Percentiles rank a stretch among this genome's conserved stretches.
Evolutionary conservation across 2,888 invertebrate genomes (phyloP).

Genomic region (Himalopsyche anomala): DNA sequence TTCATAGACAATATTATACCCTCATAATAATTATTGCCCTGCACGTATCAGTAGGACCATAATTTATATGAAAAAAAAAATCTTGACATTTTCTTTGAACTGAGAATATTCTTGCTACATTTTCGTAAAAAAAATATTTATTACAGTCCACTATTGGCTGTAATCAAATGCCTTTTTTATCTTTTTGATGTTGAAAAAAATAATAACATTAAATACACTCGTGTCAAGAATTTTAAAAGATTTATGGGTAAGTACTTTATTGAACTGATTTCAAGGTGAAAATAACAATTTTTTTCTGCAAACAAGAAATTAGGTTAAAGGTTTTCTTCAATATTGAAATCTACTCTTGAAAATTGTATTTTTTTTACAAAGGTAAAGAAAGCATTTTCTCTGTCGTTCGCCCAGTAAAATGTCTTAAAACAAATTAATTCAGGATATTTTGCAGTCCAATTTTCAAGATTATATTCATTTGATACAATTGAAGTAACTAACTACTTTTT

Average conservation of each 20-base stretch:
- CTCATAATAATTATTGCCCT: background rate
- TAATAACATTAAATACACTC: background rate
- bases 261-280: too few relatives aligned
- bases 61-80: background rate
- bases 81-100: background rate
- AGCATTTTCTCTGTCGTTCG: too few relatives aligned
- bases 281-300: too few relatives aligned
- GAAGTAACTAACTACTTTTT: too few relatives aligned
- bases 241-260: background rate
- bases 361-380: too few relatives aligned
- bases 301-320: too few relatives aligned
- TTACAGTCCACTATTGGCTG: background rate
- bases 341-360: too few relatives aligned
- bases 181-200: background rate
- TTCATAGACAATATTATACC: background rate
- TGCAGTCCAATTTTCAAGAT: too few relatives aligned
- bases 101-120: background rate
- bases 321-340: too few relatives aligned
- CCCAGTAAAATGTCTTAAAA: too few relatives aligned
- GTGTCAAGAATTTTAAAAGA: conserved; percentile 6
- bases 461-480: too few relatives aligned
- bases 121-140: background rate
- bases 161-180: background rate
- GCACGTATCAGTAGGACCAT: background rate
- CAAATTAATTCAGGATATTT: too few relatives aligned